Conservation (phyloP, 2,888 invertebrate genomes). For the Mythimna albipuncta region DNA sequence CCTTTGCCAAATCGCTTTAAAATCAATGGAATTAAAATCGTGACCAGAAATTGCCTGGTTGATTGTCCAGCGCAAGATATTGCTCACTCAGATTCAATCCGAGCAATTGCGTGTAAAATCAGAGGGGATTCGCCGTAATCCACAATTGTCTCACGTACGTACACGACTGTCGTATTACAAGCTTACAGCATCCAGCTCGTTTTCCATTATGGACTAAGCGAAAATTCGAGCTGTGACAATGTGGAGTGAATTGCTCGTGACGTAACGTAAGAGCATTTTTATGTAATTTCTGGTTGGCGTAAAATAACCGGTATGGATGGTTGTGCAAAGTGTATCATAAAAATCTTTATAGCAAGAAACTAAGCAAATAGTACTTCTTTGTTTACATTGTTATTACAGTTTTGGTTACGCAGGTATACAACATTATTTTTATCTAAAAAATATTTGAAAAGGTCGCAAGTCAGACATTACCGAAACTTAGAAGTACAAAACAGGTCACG, state of each 20-base stretch:
- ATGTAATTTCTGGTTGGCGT: neutral
- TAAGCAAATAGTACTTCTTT: neutral
- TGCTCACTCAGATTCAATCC: conserved; percentile 58
- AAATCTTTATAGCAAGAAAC: neutral
- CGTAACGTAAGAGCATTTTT: neutral
- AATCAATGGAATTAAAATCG: conserved; percentile 22
- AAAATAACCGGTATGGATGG: neutral
- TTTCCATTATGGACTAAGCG: conserved; percentile 48
- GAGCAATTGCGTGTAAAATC: conserved; percentile 60
- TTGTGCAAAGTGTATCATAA: neutral
- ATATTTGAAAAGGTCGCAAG: too few relatives aligned
- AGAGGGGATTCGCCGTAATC: conserved; percentile 42
- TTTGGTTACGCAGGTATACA: too few relatives aligned
- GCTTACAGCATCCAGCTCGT: conserved; percentile 58
- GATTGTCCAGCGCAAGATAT: conserved; percentile 47
- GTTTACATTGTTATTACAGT: neutral
- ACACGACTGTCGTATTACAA: conserved; percentile 47
- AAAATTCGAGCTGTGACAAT: conserved; percentile 42
- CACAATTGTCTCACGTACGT: conserved; percentile 56
- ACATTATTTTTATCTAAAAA: too few relatives aligned
- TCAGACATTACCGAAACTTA: too few relatives aligned
- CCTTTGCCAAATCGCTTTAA: neutral
- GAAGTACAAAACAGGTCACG: too few relatives aligned
- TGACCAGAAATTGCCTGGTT: conserved; percentile 45
- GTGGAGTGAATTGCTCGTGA: conserved; percentile 27